Base-by-base conservation (phyloP, 2,888 invertebrate species). In the Cerceris rybyensis region DNA sequence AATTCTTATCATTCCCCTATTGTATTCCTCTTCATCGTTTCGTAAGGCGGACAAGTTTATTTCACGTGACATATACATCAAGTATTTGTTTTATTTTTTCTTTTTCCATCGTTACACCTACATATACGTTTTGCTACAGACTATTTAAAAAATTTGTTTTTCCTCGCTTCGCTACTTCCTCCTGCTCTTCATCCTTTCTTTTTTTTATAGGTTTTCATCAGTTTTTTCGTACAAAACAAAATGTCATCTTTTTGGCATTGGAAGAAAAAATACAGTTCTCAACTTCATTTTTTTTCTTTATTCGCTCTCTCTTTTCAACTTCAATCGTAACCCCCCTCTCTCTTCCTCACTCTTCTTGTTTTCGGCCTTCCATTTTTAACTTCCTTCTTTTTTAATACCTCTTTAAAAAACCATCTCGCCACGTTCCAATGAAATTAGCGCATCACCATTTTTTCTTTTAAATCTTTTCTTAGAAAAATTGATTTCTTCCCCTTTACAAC, bases 181-280 rank as follows among this genome's bases (percentile, higher is more conserved):
- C 28, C 28, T 28, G 2, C 28, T 28, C 28, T 28, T 28, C 28
- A 28, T 28, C 28, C 28, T 28, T 76, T 68, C 77, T 59, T 84
- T 86, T 88, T 90, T 88, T 88, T 89, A 84, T 87, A 72, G 81
- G 76, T 74, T 75, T 89, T 88, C 87, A 76, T 86, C 74, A 75
- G 75, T 81, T 83, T 91, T 89, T 91, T 90, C 88, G 87, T 91
- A 91, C 78, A 90, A 90, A 91, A 91, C 91, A 92, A 92, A 92
- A 91, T 91, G 91, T 88, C 89, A 90, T 91, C 88, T 89, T 92
- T 92, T 92, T 92, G 92, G 92, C 92, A 91, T 92, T 91, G 90
- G 91, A 92, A 92, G 92, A 91, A 91, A 92, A 92, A 91, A 91
- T 91, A 89, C 90, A 90, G 88, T 89, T 88, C 88, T 88, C 86